Percentiles rank a stretch among this genome's conserved stretches.
Evolutionary conservation across 2,888 invertebrate species (phyloP).

Genomic region (Stegophylla sp.): DNA sequence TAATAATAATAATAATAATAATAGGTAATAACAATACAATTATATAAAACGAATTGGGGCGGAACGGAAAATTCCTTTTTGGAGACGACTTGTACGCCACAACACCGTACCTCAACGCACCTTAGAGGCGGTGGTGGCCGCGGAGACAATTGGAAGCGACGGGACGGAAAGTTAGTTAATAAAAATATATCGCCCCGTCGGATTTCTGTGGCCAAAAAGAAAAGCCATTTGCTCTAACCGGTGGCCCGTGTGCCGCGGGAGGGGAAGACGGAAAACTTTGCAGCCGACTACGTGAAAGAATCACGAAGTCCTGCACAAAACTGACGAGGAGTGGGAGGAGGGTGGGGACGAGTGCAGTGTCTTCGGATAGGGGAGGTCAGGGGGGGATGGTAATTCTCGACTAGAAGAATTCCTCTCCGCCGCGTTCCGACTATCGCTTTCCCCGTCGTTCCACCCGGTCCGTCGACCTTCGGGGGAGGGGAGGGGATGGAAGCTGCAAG

Average conservation of each 20-base stretch:
- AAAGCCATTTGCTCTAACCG: not conserved
- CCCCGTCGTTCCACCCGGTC: not conserved
- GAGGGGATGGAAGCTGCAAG: too few species aligned
- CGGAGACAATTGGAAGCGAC: slow-evolving; percentile 41
- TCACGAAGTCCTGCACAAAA: slow-evolving; percentile 13
- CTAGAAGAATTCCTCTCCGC: slow-evolving; percentile 27
- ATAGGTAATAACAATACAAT: not conserved
- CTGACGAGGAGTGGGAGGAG: not conserved
- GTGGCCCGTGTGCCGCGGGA: not conserved
- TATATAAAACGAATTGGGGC: not conserved
- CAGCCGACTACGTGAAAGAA: slow-evolving; percentile 45
- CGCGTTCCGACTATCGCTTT: not conserved
- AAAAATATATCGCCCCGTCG: slow-evolving; percentile 36
- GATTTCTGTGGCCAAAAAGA: slow-evolving; percentile 35
- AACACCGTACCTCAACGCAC: not conserved
- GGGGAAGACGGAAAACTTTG: slow-evolving; percentile 37
- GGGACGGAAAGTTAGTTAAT: slow-evolving; percentile 46
- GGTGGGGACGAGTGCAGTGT: too few species aligned
- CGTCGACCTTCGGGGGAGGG: not conserved
- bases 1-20: not conserved
- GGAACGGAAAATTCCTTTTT: not conserved
- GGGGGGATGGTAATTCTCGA: not conserved
- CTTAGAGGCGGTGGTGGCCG: not conserved
- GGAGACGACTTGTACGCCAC: not conserved
- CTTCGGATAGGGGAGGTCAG: too few species aligned